phyloP scores from a whole-genome alignment of 2,113 vertebrate genomes.

The Diphyllodes magnificus region DNA sequence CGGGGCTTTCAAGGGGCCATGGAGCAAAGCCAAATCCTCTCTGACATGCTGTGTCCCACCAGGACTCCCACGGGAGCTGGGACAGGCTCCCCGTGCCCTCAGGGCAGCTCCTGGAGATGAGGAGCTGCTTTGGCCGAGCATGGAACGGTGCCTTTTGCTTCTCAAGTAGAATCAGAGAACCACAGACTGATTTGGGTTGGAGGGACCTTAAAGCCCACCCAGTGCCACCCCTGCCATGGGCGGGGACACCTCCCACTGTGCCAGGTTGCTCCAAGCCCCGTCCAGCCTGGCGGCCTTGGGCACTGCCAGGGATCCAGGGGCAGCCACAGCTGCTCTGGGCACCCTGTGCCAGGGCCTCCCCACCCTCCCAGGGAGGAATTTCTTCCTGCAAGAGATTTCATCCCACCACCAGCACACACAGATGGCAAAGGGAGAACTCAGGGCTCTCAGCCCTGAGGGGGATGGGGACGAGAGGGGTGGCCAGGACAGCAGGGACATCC shows the following conservation, averaged over 20 bases:
- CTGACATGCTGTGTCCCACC: fast-evolving
- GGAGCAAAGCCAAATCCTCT: neutral
- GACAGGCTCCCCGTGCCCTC: neutral
- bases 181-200: neutral
- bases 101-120: neutral
- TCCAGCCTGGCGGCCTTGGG: neutral
- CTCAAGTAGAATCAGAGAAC: neutral
- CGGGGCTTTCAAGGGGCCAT: fast-evolving
- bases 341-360: neutral
- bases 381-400: neutral
- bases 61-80: neutral
- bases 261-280: neutral
- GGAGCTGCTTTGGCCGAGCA: neutral
- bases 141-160: neutral
- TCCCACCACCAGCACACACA: neutral
- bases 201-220: neutral
- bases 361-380: neutral
- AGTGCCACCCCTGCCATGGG: fast-evolving
- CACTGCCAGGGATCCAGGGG: neutral
- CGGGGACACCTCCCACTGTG: neutral
- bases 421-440: neutral
- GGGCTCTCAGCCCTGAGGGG: neutral
- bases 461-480: neutral
- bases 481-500: neutral
- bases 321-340: neutral